A percentile compares a stretch with the other conserved stretches of the same genome.
These are phyloP conservation scores for Antechinus flavipes DNA, from an alignment of 2,113 vertebrate genomes.

Conservation along the genomic window DNA sequence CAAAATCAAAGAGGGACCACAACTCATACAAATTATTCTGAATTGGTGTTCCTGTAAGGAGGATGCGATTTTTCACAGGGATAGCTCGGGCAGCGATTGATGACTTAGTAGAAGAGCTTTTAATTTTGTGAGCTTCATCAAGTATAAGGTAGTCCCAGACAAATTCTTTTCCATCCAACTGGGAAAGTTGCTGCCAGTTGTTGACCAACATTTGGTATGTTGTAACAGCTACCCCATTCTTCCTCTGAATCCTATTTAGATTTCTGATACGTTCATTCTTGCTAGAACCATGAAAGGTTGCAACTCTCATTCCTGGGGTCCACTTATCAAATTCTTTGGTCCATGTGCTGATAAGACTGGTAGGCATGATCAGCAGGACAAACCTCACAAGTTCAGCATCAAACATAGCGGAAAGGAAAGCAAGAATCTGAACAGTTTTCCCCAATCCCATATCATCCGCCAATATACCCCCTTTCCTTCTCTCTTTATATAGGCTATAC, in stretches of 20 bases:
- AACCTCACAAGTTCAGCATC: slow-evolving; percentile 86
- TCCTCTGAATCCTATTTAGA: slow-evolving; percentile 90
- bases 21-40: slow-evolving; percentile 97
- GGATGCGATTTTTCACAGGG: slow-evolving; percentile 89
- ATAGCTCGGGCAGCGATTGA: slow-evolving; percentile 89
- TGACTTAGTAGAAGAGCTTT: slow-evolving; percentile 92
- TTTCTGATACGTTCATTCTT: slow-evolving; percentile 89
- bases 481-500: slow-evolving; percentile 88
- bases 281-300: slow-evolving; percentile 91
- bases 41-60: slow-evolving; percentile 95
- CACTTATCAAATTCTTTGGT: slow-evolving; percentile 91
- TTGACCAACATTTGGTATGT: slow-evolving; percentile 95
- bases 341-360: slow-evolving; percentile 94
- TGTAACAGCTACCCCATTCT: slow-evolving; percentile 90
- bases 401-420: slow-evolving; percentile 97
- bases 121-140: slow-evolving; percentile 98
- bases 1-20: slow-evolving; percentile 97
- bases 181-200: slow-evolving; percentile 93
- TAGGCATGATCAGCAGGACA: slow-evolving; percentile 93
- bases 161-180: slow-evolving; percentile 86
- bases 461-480: slow-evolving; percentile 91
- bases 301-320: slow-evolving; percentile 94
- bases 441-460: slow-evolving; percentile 98
- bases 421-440: slow-evolving; percentile 96
- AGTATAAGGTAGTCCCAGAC: slow-evolving; percentile 96